phyloP scores from a whole-genome alignment of 2,888 invertebrate species.

The Flabesymbios commensalis region DNA sequence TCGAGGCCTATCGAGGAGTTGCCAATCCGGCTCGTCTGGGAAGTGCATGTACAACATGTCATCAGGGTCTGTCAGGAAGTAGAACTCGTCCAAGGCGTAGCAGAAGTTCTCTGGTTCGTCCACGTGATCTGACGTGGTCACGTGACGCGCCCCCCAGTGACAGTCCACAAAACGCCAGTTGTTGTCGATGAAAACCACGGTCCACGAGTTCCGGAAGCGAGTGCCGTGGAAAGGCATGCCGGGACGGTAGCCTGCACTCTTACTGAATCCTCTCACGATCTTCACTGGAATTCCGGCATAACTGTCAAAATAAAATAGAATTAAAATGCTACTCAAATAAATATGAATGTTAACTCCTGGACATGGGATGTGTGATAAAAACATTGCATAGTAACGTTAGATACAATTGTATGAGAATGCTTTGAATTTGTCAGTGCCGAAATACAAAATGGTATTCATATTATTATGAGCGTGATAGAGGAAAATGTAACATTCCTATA shows the following conservation, averaged over 20 bases:
- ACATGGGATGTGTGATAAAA: no score
- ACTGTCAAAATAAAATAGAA: slow-evolving; percentile 64
- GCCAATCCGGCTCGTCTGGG: slow-evolving; percentile 61
- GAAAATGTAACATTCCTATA: no score
- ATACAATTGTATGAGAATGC: no score
- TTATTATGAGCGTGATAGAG: no score
- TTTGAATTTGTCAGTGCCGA: no score
- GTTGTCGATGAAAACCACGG: slow-evolving; percentile 94
- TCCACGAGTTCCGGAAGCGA: slow-evolving; percentile 92
- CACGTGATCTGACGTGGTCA: slow-evolving; percentile 13
- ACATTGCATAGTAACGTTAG: no score
- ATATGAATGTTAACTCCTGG: neutral
- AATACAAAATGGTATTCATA: no score
- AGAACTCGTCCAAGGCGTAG: slow-evolving; percentile 59
- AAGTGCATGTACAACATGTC: slow-evolving; percentile 57
- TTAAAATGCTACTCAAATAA: neutral
- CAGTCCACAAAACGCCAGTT: slow-evolving; percentile 98
- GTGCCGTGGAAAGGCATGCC: slow-evolving; percentile 57
- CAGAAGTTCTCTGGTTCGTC: slow-evolving; percentile 37
- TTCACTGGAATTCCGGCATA: slow-evolving; percentile 96
- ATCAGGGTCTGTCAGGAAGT: slow-evolving; percentile 57
- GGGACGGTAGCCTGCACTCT: slow-evolving; percentile 84
- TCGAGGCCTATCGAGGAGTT: slow-evolving; percentile 62
- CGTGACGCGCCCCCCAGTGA: slow-evolving; percentile 91
- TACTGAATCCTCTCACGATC: slow-evolving; percentile 95